A percentile compares a stretch with the other conserved stretches of the same genome.
Conservation (phyloP, 2,888 invertebrate genomes). For the Chrysomela aeneicollis region DNA sequence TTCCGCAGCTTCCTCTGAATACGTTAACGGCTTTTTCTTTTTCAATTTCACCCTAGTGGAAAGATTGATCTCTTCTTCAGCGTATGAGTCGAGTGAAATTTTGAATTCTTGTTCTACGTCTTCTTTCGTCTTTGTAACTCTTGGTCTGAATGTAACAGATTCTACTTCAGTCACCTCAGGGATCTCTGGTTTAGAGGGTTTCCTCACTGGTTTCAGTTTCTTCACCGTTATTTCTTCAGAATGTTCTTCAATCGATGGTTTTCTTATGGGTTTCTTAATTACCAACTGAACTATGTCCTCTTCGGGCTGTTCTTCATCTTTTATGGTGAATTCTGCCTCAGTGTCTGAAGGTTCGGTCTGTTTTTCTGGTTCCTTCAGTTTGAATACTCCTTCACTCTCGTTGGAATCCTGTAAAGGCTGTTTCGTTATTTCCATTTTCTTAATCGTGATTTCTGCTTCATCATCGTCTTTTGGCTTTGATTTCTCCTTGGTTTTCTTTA, state of each 20-base stretch:
- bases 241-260: conserved; percentile 66
- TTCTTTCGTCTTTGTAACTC: conserved; percentile 79
- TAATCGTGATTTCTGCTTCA: conserved; percentile 47
- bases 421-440: conserved; percentile 35
- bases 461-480: conserved; percentile 44
- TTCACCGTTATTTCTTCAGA: conserved; percentile 77
- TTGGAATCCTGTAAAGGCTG: conserved; percentile 23
- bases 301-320: conserved; percentile 41
- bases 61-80: conserved; percentile 88
- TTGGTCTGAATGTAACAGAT: conserved; percentile 82
- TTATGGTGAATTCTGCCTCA: conserved; percentile 43
- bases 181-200: conserved; percentile 71
- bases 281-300: conserved; percentile 49
- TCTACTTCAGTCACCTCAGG: conserved; percentile 79
- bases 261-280: conserved; percentile 59
- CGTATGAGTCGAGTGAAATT: conserved; percentile 84
- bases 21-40: conserved; percentile 76
- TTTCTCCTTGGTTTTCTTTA: conserved; percentile 43
- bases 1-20: conserved; percentile 80
- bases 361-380: conserved; percentile 36
- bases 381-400: conserved; percentile 29
- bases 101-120: conserved; percentile 91
- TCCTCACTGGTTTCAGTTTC: conserved; percentile 73
- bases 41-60: conserved; percentile 83
- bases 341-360: conserved; percentile 33